Evolutionary conservation across 2,888 invertebrate genomes (phyloP), one percentile per base, ranked within the genome.

Genomic region (Xestia sexstrigata): DNA sequence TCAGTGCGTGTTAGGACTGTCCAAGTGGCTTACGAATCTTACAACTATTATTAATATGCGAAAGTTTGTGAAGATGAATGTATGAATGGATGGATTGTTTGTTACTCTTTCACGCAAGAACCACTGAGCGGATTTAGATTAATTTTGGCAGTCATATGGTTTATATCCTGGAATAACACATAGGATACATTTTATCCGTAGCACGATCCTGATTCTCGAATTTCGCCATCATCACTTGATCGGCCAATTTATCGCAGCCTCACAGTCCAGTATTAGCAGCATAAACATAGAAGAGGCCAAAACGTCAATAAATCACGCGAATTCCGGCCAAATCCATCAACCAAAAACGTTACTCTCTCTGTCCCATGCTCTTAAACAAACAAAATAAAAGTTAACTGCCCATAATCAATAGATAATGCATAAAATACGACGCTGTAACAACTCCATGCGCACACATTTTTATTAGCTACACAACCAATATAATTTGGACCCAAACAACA

Each of bases 331-430:
- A 30, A 72, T 68, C 72, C 67, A 81, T 86, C 78, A 86, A 82
- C 79, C 30, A 70, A 69, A 81, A 69, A 26, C n/a, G 55, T 77
- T 13, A 76, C 70, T 74, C 79, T 71, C 68, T 72, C 78, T 86
- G 77, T 76, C 83, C 68, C 76, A 58, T 55, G 45, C 66, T 70
- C 76, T 78, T 74, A 80, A 78, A 82, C 72, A 82, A 86, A 78
- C 81, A 81, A 83, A 87, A 90, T 90, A 89, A 91, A 90, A 90
- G 85, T 89, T 90, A 89, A 91, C 90, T 87, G 89, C 82, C 87
- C 80, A 86, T 88, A 89, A 88, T 89, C 90, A 90, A 91, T 89
- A 86, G 86, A 88, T 91, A 89, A 89, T 90, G 89, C 87, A 88
- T 90, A 88, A 89, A 90, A 90, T 89, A 88, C 87, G 87, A 87